Evolutionary conservation across 2,113 vertebrate species (phyloP).

Genomic region (Scortum barcoo): DNA sequence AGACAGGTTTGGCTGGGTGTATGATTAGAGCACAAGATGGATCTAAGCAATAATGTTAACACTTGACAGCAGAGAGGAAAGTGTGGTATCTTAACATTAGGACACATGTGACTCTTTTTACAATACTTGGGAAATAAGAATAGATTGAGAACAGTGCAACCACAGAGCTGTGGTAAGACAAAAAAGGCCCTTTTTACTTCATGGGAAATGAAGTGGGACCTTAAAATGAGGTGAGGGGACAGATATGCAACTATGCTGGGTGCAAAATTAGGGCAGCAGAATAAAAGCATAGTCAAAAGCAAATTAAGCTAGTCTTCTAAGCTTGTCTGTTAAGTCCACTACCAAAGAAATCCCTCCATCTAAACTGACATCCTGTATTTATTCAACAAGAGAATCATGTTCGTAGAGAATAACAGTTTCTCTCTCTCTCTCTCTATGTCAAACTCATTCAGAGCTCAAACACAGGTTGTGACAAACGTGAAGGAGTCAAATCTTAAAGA

Average conservation of each 20-base stretch:
- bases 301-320: constrained; percentile 2
- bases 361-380: constrained; percentile 17
- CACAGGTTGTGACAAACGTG: constrained; percentile 8
- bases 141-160: not conserved
- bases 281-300: constrained; percentile 14
- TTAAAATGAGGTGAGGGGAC: constrained; percentile 2
- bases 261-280: constrained; percentile 22
- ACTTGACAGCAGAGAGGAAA: not conserved
- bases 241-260: constrained; percentile 1
- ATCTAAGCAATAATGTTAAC: not conserved
- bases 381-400: not conserved
- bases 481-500: constrained; percentile 39
- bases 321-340: not conserved
- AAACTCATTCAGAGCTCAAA: constrained; percentile 7
- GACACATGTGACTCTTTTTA: not conserved
- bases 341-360: constrained; percentile 10
- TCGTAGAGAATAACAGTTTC: not conserved
- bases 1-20: not conserved
- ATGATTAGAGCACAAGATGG: not conserved
- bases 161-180: not conserved
- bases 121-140: not conserved
- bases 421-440: not conserved
- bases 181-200: constrained; percentile 10
- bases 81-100: not conserved
- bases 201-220: not conserved